Percentiles rank a stretch among this genome's conserved stretches.
Evolutionary conservation across 2,113 vertebrate genomes (phyloP).

Genomic region (Isichthys henryi): DNA sequence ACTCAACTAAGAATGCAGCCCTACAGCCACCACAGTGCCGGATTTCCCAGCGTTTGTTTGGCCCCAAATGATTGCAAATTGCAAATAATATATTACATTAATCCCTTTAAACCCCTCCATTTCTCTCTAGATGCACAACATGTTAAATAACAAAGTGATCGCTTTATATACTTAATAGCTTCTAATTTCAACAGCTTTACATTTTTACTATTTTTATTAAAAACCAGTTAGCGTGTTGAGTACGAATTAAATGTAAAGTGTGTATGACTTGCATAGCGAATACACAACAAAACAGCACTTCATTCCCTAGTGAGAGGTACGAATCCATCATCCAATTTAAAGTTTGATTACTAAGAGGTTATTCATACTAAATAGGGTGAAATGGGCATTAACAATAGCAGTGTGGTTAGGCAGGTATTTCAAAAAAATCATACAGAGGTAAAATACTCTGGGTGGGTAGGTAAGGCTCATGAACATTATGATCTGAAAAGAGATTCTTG

Average conservation of each 20-base stretch:
- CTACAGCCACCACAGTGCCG: conserved; percentile 35
- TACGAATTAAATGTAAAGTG: background rate
- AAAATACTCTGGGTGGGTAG: background rate
- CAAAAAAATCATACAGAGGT: background rate
- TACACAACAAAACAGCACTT: background rate
- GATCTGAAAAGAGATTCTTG: background rate
- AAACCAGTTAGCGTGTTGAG: background rate
- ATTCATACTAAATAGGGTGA: background rate
- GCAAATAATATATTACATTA: conserved; percentile 21
- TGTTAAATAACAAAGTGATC: background rate
- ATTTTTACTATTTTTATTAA: background rate
- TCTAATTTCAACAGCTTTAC: background rate
- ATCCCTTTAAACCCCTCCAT: conserved; percentile 17
- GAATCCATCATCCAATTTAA: background rate
- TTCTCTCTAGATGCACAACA: background rate
- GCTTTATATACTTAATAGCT: background rate
- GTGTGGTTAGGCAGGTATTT: background rate
- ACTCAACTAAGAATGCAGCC: conserved; percentile 49
- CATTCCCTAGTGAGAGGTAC: background rate
- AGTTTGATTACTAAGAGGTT: background rate
- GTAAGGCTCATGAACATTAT: background rate
- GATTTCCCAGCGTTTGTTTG: conserved; percentile 54
- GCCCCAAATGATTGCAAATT: conserved; percentile 43
- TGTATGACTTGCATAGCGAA: background rate
- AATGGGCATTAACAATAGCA: background rate